phyloP scores from a whole-genome alignment of 2,888 invertebrate genomes.

The Cataglyphis rosenhaueri region DNA sequence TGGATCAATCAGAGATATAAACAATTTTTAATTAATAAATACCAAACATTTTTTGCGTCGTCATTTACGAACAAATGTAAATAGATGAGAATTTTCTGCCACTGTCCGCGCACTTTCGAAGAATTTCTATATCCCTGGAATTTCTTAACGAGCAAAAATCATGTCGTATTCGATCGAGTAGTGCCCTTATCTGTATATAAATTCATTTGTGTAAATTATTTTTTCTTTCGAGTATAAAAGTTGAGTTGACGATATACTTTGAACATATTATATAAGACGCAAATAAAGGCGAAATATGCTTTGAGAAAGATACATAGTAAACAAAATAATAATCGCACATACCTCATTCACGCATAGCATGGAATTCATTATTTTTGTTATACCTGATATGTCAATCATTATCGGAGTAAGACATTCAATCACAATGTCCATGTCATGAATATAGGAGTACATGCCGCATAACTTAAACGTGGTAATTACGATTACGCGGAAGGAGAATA shows the following conservation, averaged over 20 bases:
- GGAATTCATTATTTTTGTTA: slow-evolving; percentile 43
- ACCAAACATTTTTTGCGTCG: background rate
- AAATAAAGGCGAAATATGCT: background rate
- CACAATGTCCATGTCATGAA: slow-evolving; percentile 32
- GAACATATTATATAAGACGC: background rate
- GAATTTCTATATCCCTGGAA: slow-evolving; percentile 9
- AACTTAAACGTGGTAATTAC: slow-evolving; percentile 18
- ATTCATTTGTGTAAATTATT: background rate
- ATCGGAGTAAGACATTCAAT: slow-evolving; percentile 38
- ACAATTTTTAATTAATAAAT: background rate
- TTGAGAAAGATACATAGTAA: background rate
- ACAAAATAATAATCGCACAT: background rate
- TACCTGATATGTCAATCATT: slow-evolving; percentile 36
- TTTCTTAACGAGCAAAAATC: slow-evolving; percentile 19
- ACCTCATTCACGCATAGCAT: slow-evolving; percentile 27
- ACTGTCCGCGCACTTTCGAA: slow-evolving; percentile 27
- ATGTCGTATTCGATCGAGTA: slow-evolving; percentile 16
- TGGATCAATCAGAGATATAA: background rate
- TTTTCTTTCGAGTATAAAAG: background rate
- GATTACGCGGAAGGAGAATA: background rate
- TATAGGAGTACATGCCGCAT: slow-evolving; percentile 16
- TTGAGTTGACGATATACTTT: background rate
- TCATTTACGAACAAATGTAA: slow-evolving; percentile 32
- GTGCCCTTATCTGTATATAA: slow-evolving; percentile 15
- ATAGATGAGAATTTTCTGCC: slow-evolving; percentile 31